Conservation (phyloP, 2,797 vertebrate species). For the Numenius phaeopus region DNA sequence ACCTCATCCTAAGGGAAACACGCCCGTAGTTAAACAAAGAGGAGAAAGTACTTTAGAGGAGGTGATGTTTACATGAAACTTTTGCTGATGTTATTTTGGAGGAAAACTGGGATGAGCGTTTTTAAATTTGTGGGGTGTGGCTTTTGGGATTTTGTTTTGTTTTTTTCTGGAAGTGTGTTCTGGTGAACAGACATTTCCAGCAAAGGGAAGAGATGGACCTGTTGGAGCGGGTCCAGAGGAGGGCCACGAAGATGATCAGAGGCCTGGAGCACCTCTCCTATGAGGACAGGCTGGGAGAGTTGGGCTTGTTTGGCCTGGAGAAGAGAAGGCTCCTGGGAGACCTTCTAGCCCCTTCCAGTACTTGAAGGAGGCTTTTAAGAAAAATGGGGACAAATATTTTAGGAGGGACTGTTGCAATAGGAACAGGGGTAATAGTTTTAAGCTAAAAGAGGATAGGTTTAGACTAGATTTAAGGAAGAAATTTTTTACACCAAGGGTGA, state of each 20-base stretch:
- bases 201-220: neutral
- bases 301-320: neutral
- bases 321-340: neutral
- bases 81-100: neutral
- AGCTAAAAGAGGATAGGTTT: neutral
- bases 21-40: neutral
- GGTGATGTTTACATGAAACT: neutral
- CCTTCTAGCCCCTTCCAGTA: neutral
- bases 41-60: neutral
- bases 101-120: neutral
- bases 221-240: neutral
- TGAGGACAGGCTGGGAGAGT: neutral
- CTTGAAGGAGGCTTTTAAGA: neutral
- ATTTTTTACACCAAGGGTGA: neutral
- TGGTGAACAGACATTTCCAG: neutral
- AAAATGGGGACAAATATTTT: neutral
- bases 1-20: neutral
- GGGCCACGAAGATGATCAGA: neutral
- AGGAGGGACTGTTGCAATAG: neutral
- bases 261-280: neutral
- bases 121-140: neutral
- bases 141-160: neutral
- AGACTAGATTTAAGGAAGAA: neutral
- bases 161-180: neutral
- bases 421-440: neutral